A percentile compares a stretch with the other conserved stretches of the same genome.
Evolutionary conservation across 1,140 invertebrate genomes (phyloP).

Genomic region (Oscheius sp.): DNA sequence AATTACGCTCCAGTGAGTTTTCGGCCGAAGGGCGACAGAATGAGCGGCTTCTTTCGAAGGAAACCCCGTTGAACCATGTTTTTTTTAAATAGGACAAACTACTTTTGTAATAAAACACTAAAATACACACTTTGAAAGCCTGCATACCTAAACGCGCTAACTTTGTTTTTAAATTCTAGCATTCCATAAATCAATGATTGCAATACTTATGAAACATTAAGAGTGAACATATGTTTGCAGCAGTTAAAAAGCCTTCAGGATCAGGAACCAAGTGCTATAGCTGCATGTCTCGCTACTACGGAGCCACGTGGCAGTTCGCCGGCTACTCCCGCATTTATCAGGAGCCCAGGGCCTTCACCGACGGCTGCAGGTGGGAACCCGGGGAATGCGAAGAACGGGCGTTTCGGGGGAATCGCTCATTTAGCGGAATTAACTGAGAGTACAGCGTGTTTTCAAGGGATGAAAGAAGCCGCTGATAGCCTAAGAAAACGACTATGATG

Average conservation of each 20-base stretch:
- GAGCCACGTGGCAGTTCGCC: constrained; percentile 52
- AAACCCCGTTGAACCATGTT: neutral
- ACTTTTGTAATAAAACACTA: too few species aligned
- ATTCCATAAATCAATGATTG: too few species aligned
- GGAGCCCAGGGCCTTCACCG: constrained; percentile 49
- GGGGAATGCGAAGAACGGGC: neutral
- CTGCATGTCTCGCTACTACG: constrained; percentile 55
- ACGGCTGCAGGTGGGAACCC: constrained; percentile 45
- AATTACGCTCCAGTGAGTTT: neutral
- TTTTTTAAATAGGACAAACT: too few species aligned
- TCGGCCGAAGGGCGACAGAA: neutral
- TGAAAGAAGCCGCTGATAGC: neutral
- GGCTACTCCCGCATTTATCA: constrained; percentile 50
- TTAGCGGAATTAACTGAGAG: neutral
- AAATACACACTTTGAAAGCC: too few species aligned
- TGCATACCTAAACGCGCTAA: too few species aligned
- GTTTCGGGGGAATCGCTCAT: neutral
- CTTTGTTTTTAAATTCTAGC: too few species aligned
- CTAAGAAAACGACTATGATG: constrained; percentile 9
- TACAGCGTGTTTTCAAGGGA: neutral
- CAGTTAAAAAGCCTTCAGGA: neutral
- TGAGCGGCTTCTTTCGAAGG: neutral
- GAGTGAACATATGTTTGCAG: neutral
- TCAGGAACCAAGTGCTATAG: constrained; percentile 43
- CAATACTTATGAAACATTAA: too few species aligned